A percentile compares a stretch with the other conserved stretches of the same genome.
Conservation (phyloP, 2,888 invertebrate species). For the Drepanosiphum platanoidis region DNA sequence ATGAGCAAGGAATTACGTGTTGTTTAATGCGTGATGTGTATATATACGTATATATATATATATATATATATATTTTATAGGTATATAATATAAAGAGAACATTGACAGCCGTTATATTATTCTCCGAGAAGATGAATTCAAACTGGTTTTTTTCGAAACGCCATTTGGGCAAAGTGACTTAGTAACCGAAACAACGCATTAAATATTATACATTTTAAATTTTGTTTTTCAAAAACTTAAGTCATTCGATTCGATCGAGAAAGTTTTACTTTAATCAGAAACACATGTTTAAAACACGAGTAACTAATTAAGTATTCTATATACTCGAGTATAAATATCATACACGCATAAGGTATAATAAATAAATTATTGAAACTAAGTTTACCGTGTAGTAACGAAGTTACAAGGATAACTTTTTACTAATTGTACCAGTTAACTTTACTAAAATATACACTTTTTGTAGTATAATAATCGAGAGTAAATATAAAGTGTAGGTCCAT, state of each 20-base stretch:
- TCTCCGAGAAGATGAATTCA: constrained; percentile 25
- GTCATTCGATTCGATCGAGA: neutral
- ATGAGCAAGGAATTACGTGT: neutral
- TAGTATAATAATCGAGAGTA: too few species aligned
- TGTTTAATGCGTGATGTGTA: too few species aligned
- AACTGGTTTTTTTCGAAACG: constrained; percentile 44
- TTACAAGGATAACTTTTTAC: too few species aligned
- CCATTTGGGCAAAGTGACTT: constrained; percentile 15
- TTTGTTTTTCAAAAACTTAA: neutral
- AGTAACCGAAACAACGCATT: neutral
- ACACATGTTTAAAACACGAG: constrained; percentile 20
- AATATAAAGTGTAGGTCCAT: too few species aligned
- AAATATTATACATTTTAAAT: constrained; percentile 12
- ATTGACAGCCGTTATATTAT: constrained; percentile 10
- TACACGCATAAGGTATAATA: neutral
- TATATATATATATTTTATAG: too few species aligned
- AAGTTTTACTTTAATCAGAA: constrained; percentile 6
- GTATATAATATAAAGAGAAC: constrained; percentile 29
- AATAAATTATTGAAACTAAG: neutral
- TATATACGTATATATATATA: too few species aligned
- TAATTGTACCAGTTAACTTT: too few species aligned
- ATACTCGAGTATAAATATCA: neutral
- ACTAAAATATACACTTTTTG: too few species aligned
- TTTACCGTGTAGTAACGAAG: too few species aligned
- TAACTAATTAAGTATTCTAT: neutral